Conservation (phyloP, 2,797 vertebrate species). For the Syngnathus rostellatus region DNA sequence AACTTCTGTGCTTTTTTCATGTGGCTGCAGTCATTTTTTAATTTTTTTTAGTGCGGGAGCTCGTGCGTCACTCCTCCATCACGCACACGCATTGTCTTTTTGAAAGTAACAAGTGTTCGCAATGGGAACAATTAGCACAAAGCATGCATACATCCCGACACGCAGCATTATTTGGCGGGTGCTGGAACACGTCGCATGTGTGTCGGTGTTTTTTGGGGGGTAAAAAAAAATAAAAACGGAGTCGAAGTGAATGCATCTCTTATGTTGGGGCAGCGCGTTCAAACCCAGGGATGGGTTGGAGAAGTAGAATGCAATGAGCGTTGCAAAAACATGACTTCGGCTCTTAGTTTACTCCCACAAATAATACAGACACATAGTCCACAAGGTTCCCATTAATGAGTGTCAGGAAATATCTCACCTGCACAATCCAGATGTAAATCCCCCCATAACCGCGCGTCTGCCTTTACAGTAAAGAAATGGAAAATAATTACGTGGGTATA, state of each 20-base stretch:
- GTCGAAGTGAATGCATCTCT: not conserved
- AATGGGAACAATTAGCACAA: not conserved
- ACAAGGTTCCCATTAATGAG: not conserved
- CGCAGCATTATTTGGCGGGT: not conserved
- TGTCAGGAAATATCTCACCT: constrained; percentile 1
- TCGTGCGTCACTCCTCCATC: constrained; percentile 1
- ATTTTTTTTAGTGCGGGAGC: not conserved
- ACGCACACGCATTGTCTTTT: constrained; percentile 1
- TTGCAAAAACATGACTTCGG: constrained; percentile 1
- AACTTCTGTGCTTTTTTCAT: not conserved
- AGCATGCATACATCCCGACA: not conserved
- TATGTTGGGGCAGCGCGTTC: constrained; percentile 1
- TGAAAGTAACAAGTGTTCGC: constrained; percentile 7
- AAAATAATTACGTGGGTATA: constrained; percentile 1
- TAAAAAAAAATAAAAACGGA: too few relatives aligned
- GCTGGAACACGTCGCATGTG: not conserved
- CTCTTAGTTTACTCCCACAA: not conserved
- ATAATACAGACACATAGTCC: not conserved
- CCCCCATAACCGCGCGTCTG: not conserved
- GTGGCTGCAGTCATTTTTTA: not conserved
- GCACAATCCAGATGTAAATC: constrained; percentile 10
- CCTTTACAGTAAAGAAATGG: not conserved
- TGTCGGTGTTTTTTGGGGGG: not conserved
- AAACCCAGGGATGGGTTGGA: not conserved
- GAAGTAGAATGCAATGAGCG: not conserved